Percentiles rank a stretch among this genome's conserved stretches.
These are phyloP conservation scores for Acanthis flammea DNA, from an alignment of 2,797 vertebrate genomes.

Conservation along the genomic window DNA sequence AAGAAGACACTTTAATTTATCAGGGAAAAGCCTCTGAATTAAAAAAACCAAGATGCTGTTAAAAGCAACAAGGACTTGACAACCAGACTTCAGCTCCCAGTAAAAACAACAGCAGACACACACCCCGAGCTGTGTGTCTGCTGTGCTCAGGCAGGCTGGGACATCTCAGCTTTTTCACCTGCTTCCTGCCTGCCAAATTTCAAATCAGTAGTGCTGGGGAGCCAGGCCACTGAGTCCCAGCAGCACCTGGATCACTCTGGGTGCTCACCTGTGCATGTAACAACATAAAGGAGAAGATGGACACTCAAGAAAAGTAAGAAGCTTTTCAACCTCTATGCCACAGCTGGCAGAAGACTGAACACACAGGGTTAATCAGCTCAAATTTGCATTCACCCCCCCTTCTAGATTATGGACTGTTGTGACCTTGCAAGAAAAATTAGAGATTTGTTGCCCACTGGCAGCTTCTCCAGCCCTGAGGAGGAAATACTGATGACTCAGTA, in stretches of 20 bases:
- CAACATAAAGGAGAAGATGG: not conserved
- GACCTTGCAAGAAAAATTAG: not conserved
- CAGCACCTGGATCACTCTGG: not conserved
- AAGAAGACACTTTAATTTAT: not conserved
- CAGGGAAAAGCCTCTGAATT: not conserved
- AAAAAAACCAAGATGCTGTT: not conserved
- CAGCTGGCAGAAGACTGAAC: not conserved
- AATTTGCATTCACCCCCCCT: not conserved
- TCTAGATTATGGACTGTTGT: not conserved
- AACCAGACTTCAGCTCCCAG: not conserved
- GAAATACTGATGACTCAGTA: not conserved
- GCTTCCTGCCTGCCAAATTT: not conserved
- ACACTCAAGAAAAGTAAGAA: not conserved
- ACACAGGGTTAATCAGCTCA: not conserved
- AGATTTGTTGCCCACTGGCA: not conserved
- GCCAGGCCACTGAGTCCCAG: not conserved
- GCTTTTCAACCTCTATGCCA: not conserved
- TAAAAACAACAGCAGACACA: not conserved
- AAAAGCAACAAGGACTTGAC: not conserved
- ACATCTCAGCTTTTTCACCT: not conserved
- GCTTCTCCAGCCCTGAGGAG: not conserved
- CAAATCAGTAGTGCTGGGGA: not conserved
- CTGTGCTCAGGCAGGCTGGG: not conserved
- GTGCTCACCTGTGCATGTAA: fast-evolving
- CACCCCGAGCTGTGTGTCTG: not conserved